phyloP scores from a whole-genome alignment of 1,140 invertebrate genomes.

The Trichonephila clavata region DNA sequence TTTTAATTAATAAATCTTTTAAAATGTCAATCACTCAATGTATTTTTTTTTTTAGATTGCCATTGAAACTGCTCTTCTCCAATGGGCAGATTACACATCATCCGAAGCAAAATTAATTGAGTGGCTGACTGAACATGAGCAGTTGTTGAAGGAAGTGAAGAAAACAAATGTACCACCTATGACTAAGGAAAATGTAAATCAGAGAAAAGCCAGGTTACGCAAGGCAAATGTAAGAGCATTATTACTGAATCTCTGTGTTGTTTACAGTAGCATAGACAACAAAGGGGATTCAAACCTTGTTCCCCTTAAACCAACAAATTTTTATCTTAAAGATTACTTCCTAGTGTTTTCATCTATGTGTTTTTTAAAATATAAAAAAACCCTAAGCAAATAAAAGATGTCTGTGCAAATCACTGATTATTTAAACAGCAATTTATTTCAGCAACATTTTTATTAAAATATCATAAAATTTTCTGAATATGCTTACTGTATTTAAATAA shows the following conservation, averaged over 20 bases:
- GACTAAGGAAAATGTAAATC: constrained; percentile 74
- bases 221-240: constrained; percentile 76
- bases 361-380: too few species aligned
- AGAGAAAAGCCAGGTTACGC: constrained; percentile 69
- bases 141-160: constrained; percentile 95
- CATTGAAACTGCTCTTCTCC: constrained; percentile 93
- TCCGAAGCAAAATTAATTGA: constrained; percentile 94
- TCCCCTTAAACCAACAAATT: too few species aligned
- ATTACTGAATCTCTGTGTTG: too few species aligned
- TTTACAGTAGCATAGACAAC: too few species aligned
- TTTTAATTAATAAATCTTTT: neutral
- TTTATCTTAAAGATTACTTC: too few species aligned
- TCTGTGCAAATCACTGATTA: too few species aligned
- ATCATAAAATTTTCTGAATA: too few species aligned
- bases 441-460: too few species aligned
- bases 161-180: constrained; percentile 46
- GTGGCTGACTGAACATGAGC: constrained; percentile 97
- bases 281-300: too few species aligned
- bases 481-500: neutral
- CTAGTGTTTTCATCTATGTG: too few species aligned
- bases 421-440: too few species aligned
- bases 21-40: neutral
- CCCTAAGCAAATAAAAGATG: too few species aligned
- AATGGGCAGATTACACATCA: constrained; percentile 97
- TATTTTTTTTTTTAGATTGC: constrained; percentile 84